phyloP scores from a whole-genome alignment of 1,140 invertebrate genomes.

The Nautilus pompilius region DNA sequence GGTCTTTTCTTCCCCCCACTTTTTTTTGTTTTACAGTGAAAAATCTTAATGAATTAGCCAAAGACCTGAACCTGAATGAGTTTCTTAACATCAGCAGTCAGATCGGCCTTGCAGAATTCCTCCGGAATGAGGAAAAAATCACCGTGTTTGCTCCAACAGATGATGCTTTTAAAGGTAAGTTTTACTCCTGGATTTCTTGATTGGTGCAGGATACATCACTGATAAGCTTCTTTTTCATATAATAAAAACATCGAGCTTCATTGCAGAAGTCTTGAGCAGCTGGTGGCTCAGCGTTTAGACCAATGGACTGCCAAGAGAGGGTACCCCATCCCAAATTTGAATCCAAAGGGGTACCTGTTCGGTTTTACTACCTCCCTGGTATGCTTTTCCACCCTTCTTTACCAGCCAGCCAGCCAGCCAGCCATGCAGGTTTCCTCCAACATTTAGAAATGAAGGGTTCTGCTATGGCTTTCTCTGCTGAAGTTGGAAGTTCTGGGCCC shows the following conservation, averaged over 20 bases:
- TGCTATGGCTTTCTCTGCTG: no score
- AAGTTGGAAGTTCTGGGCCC: no score
- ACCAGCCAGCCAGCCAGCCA: no score
- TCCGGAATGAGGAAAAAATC: slow-evolving; percentile 14
- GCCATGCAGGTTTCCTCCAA: no score
- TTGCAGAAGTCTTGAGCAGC: background rate
- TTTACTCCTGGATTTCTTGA: background rate
- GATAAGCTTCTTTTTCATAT: background rate
- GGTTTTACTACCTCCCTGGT: no score
- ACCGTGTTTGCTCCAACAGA: slow-evolving; percentile 27
- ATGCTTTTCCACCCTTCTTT: no score
- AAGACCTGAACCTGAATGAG: slow-evolving; percentile 20
- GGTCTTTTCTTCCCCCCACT: background rate
- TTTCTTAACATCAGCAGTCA: slow-evolving; percentile 13
- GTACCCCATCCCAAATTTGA: background rate
- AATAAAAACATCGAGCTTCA: background rate
- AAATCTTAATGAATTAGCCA: slow-evolving; percentile 8
- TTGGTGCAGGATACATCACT: background rate
- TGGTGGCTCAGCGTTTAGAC: background rate
- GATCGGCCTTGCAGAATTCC: slow-evolving; percentile 13
- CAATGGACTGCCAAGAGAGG: background rate
- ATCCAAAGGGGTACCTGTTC: background rate
- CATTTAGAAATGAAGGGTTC: no score
- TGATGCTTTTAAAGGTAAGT: slow-evolving; percentile 22
- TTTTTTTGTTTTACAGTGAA: slow-evolving; percentile 17